phyloP scores from a whole-genome alignment of 2,797 vertebrate species.

The Tadarida brasiliensis region DNA sequence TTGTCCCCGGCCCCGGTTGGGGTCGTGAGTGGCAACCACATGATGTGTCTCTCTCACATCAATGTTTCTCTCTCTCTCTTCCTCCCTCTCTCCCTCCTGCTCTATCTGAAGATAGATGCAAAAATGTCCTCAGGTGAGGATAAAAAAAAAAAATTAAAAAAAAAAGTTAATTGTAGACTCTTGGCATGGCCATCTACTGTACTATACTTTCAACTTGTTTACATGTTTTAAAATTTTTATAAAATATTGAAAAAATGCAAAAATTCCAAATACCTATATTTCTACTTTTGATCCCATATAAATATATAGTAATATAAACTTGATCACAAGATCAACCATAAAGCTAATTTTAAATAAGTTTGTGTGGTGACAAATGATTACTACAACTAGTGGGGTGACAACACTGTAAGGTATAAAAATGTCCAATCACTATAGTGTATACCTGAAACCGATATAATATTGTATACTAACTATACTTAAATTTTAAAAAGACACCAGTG shows the following conservation, averaged over 20 bases:
- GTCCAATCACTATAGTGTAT: background rate
- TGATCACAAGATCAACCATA: background rate
- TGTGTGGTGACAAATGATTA: background rate
- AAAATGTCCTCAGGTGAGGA: too few relatives aligned
- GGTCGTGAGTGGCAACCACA: too few relatives aligned
- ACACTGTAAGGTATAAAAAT: background rate
- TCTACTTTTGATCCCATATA: slow-evolving; percentile 6
- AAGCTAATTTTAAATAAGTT: background rate
- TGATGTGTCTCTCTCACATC: too few relatives aligned
- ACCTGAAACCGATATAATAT: background rate
- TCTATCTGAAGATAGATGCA: too few relatives aligned
- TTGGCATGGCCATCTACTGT: background rate
- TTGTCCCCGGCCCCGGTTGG: too few relatives aligned
- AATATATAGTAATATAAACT: slow-evolving; percentile 12
- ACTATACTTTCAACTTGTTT: background rate
- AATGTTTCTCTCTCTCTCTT: too few relatives aligned
- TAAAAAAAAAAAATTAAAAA: too few relatives aligned
- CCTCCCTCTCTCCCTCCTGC: too few relatives aligned
- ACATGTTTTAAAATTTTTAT: background rate
- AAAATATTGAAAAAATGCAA: background rate
- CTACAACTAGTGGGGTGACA: background rate
- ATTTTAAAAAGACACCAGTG: background rate
- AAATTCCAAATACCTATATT: background rate
- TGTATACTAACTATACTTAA: background rate
- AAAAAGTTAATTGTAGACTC: background rate